These are phyloP conservation scores for Calephelis nemesis DNA, from an alignment of 1,140 invertebrate species.

Conservation along the genomic window DNA sequence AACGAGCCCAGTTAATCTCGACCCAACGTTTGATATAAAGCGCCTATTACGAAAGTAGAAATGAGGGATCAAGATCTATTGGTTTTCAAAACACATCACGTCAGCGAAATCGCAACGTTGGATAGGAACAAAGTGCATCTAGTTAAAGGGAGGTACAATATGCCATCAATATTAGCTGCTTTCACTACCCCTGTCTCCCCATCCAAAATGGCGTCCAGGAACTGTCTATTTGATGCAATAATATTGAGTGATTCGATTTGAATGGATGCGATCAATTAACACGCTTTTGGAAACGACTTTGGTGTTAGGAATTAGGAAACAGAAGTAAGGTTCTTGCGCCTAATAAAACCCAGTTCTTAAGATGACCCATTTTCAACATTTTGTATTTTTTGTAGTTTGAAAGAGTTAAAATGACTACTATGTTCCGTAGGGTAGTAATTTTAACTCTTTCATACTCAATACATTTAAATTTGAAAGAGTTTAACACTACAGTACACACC, in stretches of 20 bases:
- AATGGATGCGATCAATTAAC: conserved; percentile 1
- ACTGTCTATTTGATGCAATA: conserved; percentile 24
- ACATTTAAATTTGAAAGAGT: too few relatives aligned
- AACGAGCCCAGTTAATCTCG: conserved; percentile 40
- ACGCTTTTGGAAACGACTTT: neutral
- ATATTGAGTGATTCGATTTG: neutral
- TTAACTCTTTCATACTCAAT: too few relatives aligned
- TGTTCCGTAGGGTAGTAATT: too few relatives aligned
- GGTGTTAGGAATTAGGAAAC: neutral
- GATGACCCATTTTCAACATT: too few relatives aligned
- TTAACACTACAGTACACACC: too few relatives aligned
- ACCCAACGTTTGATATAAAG: conserved; percentile 27
- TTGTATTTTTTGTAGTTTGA: too few relatives aligned
- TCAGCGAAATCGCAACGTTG: conserved; percentile 54
- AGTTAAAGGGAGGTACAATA: conserved; percentile 55
- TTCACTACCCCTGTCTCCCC: conserved; percentile 22
- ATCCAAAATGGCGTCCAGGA: conserved; percentile 32
- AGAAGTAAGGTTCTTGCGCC: too few relatives aligned
- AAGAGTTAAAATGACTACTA: too few relatives aligned
- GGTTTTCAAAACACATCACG: conserved; percentile 55
- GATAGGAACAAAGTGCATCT: conserved; percentile 62
- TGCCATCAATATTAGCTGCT: conserved; percentile 59
- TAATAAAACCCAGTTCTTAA: too few relatives aligned
- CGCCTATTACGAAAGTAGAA: conserved; percentile 17
- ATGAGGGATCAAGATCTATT: conserved; percentile 37